These are phyloP conservation scores for Agriotes lineatus DNA, from an alignment of 2,888 invertebrate species.

Conservation along the genomic window DNA sequence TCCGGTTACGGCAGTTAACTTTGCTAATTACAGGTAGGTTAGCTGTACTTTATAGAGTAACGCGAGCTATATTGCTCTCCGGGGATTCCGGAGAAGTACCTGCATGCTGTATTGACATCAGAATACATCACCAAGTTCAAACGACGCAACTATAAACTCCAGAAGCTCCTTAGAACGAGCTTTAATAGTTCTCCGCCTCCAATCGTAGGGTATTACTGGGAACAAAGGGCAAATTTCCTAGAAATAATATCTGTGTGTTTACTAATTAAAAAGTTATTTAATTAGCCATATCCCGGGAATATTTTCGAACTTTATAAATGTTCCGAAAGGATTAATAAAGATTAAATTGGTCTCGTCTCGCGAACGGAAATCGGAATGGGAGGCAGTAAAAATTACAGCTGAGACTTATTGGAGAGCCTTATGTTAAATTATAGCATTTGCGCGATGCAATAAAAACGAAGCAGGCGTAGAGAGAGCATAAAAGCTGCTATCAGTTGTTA, in stretches of 20 bases:
- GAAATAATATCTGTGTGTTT: no score
- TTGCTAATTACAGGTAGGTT: conserved; percentile 51
- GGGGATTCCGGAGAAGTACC: conserved; percentile 33
- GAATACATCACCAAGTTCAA: conserved; percentile 36
- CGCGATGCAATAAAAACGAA: conserved; percentile 26
- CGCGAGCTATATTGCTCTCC: conserved; percentile 46
- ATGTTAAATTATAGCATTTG: conserved; percentile 32
- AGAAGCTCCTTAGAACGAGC: background rate
- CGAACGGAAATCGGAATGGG: conserved; percentile 17
- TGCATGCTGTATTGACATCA: conserved; percentile 42
- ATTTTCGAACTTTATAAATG: no score
- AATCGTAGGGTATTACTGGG: no score
- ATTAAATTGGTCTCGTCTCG: no score
- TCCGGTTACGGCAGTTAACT: conserved; percentile 49
- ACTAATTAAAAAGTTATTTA: no score
- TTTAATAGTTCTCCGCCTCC: background rate
- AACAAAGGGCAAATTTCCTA: no score
- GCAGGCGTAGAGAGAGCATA: conserved; percentile 23
- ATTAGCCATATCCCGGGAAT: no score
- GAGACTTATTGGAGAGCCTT: conserved; percentile 27
- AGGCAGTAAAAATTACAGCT: conserved; percentile 24
- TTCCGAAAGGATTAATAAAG: no score
- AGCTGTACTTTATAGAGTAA: conserved; percentile 49
- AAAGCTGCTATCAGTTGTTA: conserved; percentile 39
- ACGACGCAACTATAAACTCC: background rate